Evolutionary conservation across 2,888 invertebrate genomes (phyloP).

Genomic region (Fabriciana adippe): DNA sequence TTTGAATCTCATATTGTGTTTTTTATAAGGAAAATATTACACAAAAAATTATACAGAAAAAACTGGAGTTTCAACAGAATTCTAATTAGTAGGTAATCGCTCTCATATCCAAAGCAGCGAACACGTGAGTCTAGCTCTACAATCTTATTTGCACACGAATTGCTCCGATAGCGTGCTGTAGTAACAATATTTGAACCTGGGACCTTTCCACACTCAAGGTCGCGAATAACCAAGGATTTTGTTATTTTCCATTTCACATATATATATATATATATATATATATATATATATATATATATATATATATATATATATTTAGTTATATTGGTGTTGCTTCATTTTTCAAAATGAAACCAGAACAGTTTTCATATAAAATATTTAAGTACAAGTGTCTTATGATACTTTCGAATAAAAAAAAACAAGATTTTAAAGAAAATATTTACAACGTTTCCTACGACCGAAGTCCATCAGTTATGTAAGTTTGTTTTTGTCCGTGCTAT

Average conservation of each 20-base stretch:
- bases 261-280: no score
- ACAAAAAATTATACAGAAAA: neutral
- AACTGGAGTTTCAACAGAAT: neutral
- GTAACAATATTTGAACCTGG: conserved; percentile 17
- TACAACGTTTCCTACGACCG: neutral
- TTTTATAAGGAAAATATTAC: neutral
- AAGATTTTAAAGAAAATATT: conserved; percentile 4
- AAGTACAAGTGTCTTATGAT: neutral
- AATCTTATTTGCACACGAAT: conserved; percentile 16
- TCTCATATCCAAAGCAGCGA: conserved; percentile 3
- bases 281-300: neutral
- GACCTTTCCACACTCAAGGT: conserved; percentile 11
- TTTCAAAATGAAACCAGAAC: conserved; percentile 2
- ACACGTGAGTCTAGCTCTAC: conserved; percentile 7
- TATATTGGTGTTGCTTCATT: neutral
- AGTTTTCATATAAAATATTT: neutral
- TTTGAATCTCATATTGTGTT: neutral
- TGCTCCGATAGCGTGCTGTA: conserved; percentile 16
- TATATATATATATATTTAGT: neutral
- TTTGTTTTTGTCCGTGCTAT: conserved; percentile 13
- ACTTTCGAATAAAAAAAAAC: conserved; percentile 9
- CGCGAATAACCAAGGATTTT: conserved; percentile 1
- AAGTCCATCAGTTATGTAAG: conserved; percentile 12
- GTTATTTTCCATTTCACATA: conserved; percentile 15
- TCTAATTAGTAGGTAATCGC: conserved; percentile 11